Evolutionary conservation across 1,140 invertebrate species (phyloP).

Genomic region (Telenomus remus): DNA sequence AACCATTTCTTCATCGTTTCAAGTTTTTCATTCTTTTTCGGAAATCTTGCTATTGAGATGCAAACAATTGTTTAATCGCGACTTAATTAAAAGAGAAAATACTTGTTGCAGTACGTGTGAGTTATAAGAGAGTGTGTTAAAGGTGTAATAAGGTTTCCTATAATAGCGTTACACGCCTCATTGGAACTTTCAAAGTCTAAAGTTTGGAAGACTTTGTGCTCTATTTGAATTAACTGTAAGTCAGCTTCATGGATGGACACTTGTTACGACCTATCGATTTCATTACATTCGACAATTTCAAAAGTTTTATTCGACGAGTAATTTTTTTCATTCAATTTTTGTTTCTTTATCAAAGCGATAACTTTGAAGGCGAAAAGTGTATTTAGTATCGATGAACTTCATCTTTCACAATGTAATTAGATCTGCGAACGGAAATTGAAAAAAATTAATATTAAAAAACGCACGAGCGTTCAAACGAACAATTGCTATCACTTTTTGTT

Average conservation of each 20-base stretch:
- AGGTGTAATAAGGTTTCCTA: slow-evolving; percentile 74
- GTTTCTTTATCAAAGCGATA: too few species aligned
- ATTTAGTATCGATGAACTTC: too few species aligned
- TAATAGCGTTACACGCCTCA: slow-evolving; percentile 76
- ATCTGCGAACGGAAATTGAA: too few species aligned
- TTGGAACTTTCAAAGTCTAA: slow-evolving; percentile 74
- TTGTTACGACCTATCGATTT: slow-evolving; percentile 48
- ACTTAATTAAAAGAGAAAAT: slow-evolving; percentile 59
- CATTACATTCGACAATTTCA: neutral
- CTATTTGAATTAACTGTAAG: slow-evolving; percentile 73
- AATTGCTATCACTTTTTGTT: too few species aligned
- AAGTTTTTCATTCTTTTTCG: too few species aligned
- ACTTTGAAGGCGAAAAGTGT: too few species aligned
- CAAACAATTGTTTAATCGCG: slow-evolving; percentile 16
- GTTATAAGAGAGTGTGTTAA: slow-evolving; percentile 64
- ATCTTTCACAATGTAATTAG: slow-evolving; percentile 4
- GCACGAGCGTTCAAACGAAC: too few species aligned
- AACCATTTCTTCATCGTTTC: too few species aligned
- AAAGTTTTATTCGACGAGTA: too few species aligned
- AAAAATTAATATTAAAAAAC: too few species aligned
- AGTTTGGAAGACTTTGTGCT: slow-evolving; percentile 69
- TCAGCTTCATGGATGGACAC: slow-evolving; percentile 64
- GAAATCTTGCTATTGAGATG: too few species aligned
- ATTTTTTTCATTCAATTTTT: too few species aligned
- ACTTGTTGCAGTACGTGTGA: slow-evolving; percentile 69